These are phyloP conservation scores for Pseudococcus longispinus DNA, from an alignment of 2,888 invertebrate genomes.

Conservation along the genomic window DNA sequence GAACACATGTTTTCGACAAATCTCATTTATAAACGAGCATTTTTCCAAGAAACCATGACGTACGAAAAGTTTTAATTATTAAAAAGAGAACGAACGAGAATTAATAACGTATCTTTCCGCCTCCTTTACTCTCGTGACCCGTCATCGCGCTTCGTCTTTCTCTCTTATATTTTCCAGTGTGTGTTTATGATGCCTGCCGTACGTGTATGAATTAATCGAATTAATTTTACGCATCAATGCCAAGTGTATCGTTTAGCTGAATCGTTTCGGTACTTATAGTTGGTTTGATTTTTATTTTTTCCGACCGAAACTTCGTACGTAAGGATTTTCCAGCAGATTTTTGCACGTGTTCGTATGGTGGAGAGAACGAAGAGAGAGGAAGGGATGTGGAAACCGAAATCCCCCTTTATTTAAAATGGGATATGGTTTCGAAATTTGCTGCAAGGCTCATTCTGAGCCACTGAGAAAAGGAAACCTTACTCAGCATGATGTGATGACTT, in stretches of 20 bases:
- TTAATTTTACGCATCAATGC: conserved; percentile 36
- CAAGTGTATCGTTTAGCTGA: not conserved
- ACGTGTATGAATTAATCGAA: conserved; percentile 39
- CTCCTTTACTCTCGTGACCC: not conserved
- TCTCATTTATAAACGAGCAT: conserved; percentile 52
- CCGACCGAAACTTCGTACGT: not conserved
- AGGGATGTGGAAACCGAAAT: not conserved
- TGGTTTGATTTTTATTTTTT: not conserved
- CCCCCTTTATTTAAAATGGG: not conserved
- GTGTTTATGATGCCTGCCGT: conserved; percentile 36
- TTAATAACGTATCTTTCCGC: conserved; percentile 43
- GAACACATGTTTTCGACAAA: conserved; percentile 56
- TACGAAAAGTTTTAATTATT: conserved; percentile 45
- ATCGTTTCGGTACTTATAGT: not conserved
- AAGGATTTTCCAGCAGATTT: not conserved
- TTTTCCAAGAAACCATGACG: conserved; percentile 49
- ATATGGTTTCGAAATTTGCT: too few species aligned
- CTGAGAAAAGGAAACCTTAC: too few species aligned
- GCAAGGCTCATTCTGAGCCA: too few species aligned
- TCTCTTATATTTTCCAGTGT: not conserved
- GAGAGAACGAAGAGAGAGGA: not conserved
- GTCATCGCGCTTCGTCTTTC: not conserved
- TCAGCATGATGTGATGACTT: too few species aligned
- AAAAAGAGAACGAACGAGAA: conserved; percentile 29
- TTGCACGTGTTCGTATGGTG: too few species aligned